Evolutionary conservation across 2,113 vertebrate species (phyloP).

Genomic region (Oenanthe oenanthe): DNA sequence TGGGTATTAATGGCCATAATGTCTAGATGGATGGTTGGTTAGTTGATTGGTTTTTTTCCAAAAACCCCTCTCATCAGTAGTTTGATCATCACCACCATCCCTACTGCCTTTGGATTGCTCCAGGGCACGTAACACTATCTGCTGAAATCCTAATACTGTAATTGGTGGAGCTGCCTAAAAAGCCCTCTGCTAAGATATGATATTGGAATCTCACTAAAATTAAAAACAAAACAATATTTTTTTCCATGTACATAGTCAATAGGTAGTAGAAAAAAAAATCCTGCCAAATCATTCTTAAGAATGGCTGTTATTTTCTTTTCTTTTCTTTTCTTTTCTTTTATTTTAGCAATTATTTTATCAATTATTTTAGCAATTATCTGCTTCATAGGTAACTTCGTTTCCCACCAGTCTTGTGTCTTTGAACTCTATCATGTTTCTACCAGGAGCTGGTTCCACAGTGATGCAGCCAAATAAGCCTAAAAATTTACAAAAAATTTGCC

Average conservation of each 20-base stretch:
- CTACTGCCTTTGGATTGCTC: not conserved
- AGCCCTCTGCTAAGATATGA: not conserved
- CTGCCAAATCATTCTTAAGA: not conserved
- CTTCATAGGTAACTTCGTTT: not conserved
- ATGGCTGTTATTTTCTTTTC: not conserved
- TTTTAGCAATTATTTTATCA: too few species aligned
- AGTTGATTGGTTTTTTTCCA: not conserved
- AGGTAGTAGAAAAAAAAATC: not conserved
- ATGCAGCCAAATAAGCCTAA: not conserved
- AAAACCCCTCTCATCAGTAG: not conserved
- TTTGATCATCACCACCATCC: not conserved
- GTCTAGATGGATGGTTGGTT: not conserved
- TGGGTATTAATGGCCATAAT: not conserved
- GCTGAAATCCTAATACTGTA: not conserved
- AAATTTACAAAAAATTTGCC: not conserved
- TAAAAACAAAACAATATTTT: not conserved
- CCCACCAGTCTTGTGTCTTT: not conserved
- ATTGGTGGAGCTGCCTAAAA: not conserved
- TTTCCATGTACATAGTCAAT: not conserved
- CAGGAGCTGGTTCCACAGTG: not conserved
- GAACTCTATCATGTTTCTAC: not conserved
- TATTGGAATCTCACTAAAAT: not conserved
- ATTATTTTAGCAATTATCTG: not conserved
- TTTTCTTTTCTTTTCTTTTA: not conserved
- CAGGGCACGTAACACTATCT: not conserved